A percentile compares a stretch with the other conserved stretches of the same genome.
These are phyloP conservation scores for Rhinopomastus cyanomelas DNA, from an alignment of 2,113 vertebrate species.

Conservation along the genomic window DNA sequence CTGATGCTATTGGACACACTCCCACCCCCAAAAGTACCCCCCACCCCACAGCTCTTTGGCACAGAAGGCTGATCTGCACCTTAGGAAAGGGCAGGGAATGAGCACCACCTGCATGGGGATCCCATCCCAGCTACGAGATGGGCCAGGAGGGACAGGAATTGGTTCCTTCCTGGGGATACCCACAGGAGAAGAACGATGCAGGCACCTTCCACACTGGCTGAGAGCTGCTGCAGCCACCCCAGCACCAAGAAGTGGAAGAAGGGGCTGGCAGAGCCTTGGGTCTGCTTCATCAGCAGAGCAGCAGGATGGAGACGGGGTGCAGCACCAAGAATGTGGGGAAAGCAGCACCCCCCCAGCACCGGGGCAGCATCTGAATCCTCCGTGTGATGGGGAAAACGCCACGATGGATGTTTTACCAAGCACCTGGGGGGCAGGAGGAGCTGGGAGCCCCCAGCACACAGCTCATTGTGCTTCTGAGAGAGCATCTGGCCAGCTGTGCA, in stretches of 20 bases:
- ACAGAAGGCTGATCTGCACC: not conserved
- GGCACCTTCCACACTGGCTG: rapidly evolving
- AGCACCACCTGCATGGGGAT: not conserved
- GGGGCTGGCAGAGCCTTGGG: not conserved
- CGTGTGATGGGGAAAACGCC: not conserved
- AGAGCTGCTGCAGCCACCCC: not conserved
- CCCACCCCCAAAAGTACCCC: not conserved
- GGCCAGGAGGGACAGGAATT: not conserved
- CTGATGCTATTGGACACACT: not conserved
- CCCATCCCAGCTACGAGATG: rapidly evolving
- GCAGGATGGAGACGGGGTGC: not conserved
- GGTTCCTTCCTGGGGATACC: not conserved
- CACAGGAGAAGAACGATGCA: not conserved
- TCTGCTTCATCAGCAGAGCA: not conserved
- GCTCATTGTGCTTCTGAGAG: not conserved
- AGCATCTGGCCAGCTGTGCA: constrained; percentile 49
- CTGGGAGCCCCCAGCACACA: rapidly evolving
- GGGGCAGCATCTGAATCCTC: not conserved
- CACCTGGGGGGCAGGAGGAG: not conserved
- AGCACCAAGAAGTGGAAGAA: not conserved
- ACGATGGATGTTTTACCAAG: not conserved
- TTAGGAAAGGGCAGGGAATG: not conserved
- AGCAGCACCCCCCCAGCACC: too few relatives aligned
- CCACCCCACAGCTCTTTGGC: not conserved
- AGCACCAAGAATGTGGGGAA: rapidly evolving